Percentiles rank a stretch among this genome's conserved stretches.
Evolutionary conservation across 2,113 vertebrate genomes (phyloP).

Genomic region (Sebastes schlegelii): DNA sequence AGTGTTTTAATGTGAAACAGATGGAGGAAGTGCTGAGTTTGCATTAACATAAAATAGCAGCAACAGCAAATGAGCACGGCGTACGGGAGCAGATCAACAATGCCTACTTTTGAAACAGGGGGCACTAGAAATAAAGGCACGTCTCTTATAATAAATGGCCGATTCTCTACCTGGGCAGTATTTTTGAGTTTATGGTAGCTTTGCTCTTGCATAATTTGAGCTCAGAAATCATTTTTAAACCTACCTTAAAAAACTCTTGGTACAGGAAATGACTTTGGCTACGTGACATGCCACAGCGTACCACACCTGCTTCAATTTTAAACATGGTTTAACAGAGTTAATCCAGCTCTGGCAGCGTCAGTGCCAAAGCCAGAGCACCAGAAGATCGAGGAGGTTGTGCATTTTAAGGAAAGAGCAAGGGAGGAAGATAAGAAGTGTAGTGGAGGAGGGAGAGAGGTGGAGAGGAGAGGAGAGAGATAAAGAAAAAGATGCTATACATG

Average conservation of each 20-base stretch:
- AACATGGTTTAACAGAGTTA: conserved; percentile 44
- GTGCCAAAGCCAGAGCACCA: conserved; percentile 26
- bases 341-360: conserved; percentile 25
- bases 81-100: conserved; percentile 29
- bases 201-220: not conserved
- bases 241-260: conserved; percentile 21
- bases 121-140: not conserved
- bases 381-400: conserved; percentile 35
- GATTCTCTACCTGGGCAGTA: not conserved
- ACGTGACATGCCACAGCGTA: not conserved
- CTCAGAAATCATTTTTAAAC: not conserved
- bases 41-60: conserved; percentile 34
- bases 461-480: conserved; percentile 41
- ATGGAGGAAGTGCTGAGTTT: conserved; percentile 45
- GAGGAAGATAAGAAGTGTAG: conserved; percentile 48
- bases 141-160: not conserved
- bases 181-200: not conserved
- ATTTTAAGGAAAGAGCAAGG: conserved; percentile 43
- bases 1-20: conserved; percentile 51
- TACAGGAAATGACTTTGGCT: conserved; percentile 27
- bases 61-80: conserved; percentile 34
- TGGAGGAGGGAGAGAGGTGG: conserved; percentile 17
- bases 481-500: conserved; percentile 46
- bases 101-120: conserved; percentile 3
- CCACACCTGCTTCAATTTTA: conserved; percentile 34